Percentiles rank a stretch among this genome's conserved stretches.
Evolutionary conservation across 2,113 vertebrate genomes (phyloP).

Genomic region (Microcebus ravelobensis): DNA sequence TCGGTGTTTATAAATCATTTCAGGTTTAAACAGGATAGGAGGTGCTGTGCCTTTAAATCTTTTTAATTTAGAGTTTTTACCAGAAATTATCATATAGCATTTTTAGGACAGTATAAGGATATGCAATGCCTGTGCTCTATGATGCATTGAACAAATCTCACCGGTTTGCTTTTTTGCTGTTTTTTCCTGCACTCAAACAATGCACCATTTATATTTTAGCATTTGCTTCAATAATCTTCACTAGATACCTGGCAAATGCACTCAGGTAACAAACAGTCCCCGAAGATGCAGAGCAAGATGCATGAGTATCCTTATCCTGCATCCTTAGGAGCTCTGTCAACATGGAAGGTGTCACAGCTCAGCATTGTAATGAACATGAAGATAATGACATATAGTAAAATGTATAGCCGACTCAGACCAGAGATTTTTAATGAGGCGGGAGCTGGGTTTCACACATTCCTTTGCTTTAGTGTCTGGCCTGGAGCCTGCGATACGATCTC

Average conservation of each 20-base stretch:
- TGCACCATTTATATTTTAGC: neutral
- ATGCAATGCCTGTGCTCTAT: fast-evolving
- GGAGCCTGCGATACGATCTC: neutral
- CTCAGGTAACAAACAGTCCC: neutral
- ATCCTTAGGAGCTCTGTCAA: neutral
- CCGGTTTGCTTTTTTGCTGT: neutral
- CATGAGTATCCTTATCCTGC: fast-evolving
- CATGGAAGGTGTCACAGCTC: neutral
- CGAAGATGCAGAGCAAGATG: neutral
- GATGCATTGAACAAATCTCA: fast-evolving
- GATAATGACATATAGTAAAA: neutral
- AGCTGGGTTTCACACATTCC: neutral
- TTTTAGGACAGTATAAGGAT: neutral
- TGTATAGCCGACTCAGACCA: neutral
- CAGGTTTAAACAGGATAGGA: neutral
- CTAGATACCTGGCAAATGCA: neutral
- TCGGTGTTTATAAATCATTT: neutral
- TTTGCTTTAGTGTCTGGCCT: neutral
- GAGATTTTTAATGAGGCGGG: neutral
- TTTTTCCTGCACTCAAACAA: neutral
- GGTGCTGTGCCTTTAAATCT: neutral
- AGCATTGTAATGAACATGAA: neutral
- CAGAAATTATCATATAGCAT: neutral
- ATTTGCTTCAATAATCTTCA: neutral
- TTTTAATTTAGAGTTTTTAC: neutral